Evolutionary conservation across 1,140 invertebrate genomes (phyloP), one percentile per base, ranked within the genome.

Genomic region (Heliconius hermathena): DNA sequence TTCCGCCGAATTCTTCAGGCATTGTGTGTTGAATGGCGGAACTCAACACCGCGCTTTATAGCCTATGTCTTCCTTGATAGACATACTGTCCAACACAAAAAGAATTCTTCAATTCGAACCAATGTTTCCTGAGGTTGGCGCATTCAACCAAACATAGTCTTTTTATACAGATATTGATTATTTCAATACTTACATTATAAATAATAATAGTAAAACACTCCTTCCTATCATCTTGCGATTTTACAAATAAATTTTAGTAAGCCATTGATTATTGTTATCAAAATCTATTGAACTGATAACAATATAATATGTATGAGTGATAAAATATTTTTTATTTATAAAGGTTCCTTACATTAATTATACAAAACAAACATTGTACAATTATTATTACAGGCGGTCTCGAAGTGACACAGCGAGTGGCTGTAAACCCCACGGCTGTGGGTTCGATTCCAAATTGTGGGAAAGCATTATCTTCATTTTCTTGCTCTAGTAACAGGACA

Each of bases 121-220:
- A 11, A 57, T 8, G 3, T 22, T 22, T 16, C 13, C 41, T 16
- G 3, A 16, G 54, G 54, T 20, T 57, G n/a, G n/a, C 2, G 54
- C 8, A 0, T 8, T 57, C 8, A 57, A 22, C 2, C 49, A 52
- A n/a, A 18, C 20, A n/a, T 54, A 54, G 18, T 54, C 2, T 54
- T n/a, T n/a, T 54, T 18, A 0, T 16, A 57, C 33, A 71, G 8
- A 71, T 71, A 36, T 18, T 71, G 4, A 20, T 18, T 71, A 33
- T 71, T 71, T 71, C 26, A 18, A 71, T n/a, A 81, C 80, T 81
- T 77, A 81, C 80, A 74, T 52, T 20, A 77, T 49, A 73, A 76
- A 77, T 73, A 80, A 76, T 18, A 81, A 75, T 49, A 73, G 76
- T 70, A 2, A 71, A 16, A 33, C 46, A 29, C 20, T 26, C 26